Percentiles rank a stretch among this genome's conserved stretches.
Evolutionary conservation across 2,888 invertebrate species (phyloP).

Genomic region (Ctena decussata): DNA sequence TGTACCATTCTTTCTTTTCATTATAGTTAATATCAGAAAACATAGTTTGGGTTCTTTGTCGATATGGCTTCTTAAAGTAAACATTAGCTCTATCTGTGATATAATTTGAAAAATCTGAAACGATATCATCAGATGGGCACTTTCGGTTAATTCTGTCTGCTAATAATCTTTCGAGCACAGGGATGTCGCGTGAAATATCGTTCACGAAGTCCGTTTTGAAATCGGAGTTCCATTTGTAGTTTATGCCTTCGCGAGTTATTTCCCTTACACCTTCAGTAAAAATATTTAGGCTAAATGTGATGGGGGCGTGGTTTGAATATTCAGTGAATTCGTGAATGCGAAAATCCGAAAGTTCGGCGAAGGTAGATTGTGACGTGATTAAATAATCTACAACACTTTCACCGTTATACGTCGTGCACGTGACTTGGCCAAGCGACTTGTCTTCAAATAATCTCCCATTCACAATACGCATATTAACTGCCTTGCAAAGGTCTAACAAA

Average conservation of each 20-base stretch:
- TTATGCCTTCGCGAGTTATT: not conserved
- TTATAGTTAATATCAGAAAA: too few relatives aligned
- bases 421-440: not conserved
- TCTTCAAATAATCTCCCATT: conserved; percentile 4
- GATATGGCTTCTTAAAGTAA: not conserved
- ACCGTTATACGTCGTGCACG: conserved; percentile 17
- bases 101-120: not conserved
- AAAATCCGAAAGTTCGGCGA: not conserved
- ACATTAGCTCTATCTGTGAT: not conserved
- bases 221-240: not conserved
- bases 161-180: not conserved
- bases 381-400: conserved; percentile 17
- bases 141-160: not conserved
- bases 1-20: too few relatives aligned
- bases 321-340: not conserved
- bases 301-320: conserved; percentile 12
- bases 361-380: not conserved
- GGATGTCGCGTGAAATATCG: not conserved
- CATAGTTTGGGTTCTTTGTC: too few relatives aligned
- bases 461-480: conserved; percentile 16
- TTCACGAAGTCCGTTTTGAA: not conserved
- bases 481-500: conserved; percentile 5
- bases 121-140: not conserved
- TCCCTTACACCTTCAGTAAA: not conserved
- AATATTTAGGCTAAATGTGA: not conserved